Evolutionary conservation across 2,888 invertebrate species (phyloP).

Genomic region (Drosophila stalkeri): DNA sequence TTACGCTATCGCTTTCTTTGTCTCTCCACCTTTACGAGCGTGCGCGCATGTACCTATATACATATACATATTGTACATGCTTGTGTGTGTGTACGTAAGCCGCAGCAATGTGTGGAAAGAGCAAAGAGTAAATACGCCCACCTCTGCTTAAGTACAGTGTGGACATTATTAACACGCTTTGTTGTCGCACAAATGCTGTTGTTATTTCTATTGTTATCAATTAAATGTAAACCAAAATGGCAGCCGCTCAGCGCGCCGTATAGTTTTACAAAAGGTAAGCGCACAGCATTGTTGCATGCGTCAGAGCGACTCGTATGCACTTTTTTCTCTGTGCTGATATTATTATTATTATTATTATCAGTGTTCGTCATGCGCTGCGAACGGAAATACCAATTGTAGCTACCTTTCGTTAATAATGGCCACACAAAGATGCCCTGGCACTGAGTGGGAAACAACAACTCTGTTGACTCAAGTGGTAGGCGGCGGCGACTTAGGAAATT

Average conservation of each 20-base stretch:
- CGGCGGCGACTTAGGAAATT: constrained; percentile 47
- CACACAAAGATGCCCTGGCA: constrained; percentile 59
- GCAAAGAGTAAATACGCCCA: constrained; percentile 62
- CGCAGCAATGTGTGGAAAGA: constrained; percentile 27
- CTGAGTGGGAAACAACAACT: constrained; percentile 26
- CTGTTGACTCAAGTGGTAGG: constrained; percentile 64
- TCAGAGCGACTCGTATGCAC: constrained; percentile 68
- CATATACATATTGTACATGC: neutral
- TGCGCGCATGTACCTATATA: neutral
- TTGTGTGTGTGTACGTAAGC: constrained; percentile 5
- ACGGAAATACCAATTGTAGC: constrained; percentile 75
- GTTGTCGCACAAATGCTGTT: constrained; percentile 50
- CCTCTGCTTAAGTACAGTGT: constrained; percentile 65
- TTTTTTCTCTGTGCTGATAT: constrained; percentile 31
- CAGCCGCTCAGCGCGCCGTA: constrained; percentile 50
- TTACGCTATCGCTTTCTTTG: constrained; percentile 40
- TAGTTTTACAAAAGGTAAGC: constrained; percentile 66
- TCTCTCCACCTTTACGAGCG: constrained; percentile 17
- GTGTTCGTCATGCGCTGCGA: constrained; percentile 54
- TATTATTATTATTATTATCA: constrained; percentile 14
- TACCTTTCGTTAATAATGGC: constrained; percentile 72
- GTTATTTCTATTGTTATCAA: constrained; percentile 68
- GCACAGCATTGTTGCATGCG: constrained; percentile 56
- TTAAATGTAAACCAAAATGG: constrained; percentile 76
- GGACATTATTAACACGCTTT: constrained; percentile 73